A percentile compares a stretch with the other conserved stretches of the same genome.
Evolutionary conservation across 2,888 invertebrate genomes (phyloP).

Genomic region (Dioctria linearis): DNA sequence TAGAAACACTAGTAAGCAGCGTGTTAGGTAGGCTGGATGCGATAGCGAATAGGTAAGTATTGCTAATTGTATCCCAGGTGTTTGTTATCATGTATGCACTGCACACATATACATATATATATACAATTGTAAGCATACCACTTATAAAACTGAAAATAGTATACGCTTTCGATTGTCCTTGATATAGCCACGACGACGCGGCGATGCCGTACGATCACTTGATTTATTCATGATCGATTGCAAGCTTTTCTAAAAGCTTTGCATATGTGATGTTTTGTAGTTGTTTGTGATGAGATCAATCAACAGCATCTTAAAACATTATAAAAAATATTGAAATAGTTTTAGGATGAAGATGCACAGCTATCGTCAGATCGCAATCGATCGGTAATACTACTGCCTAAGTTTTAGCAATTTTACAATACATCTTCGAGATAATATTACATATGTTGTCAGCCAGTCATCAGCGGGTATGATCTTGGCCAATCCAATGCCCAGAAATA

Average conservation of each 20-base stretch:
- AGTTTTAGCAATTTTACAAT: neutral
- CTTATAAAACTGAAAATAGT: no score
- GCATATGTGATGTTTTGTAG: no score
- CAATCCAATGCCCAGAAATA: neutral
- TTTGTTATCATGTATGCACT: neutral
- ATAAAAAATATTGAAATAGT: no score
- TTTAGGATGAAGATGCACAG: neutral
- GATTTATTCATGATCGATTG: conserved; percentile 23
- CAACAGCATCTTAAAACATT: no score
- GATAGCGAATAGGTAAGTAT: no score
- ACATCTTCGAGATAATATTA: neutral
- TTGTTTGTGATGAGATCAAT: no score
- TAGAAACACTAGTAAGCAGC: conserved; percentile 32
- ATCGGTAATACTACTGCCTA: neutral
- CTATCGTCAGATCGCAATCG: neutral
- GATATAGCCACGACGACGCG: neutral
- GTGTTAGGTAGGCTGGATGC: neutral
- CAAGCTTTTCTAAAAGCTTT: neutral
- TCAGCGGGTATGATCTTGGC: neutral
- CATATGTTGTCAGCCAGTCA: neutral
- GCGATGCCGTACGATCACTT: conserved; percentile 42
- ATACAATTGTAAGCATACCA: no score
- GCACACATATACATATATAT: neutral
- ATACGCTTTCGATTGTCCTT: conserved; percentile 43
- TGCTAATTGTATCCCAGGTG: neutral